Percentiles rank a stretch among this genome's conserved stretches.
These are phyloP conservation scores for Antennarius striatus DNA, from an alignment of 2,113 vertebrate genomes.

Conservation along the genomic window DNA sequence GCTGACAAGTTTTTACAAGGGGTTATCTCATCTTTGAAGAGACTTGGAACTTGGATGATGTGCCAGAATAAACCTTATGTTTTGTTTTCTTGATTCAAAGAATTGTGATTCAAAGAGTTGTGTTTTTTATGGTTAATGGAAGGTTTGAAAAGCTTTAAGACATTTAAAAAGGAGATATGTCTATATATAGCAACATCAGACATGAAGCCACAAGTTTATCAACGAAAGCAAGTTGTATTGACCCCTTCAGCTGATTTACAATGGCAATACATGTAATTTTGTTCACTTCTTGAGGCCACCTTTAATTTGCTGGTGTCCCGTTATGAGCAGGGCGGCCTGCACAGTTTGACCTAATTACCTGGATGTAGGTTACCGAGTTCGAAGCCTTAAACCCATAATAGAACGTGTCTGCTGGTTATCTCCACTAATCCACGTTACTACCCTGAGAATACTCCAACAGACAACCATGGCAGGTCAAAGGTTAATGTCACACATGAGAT, in stretches of 20 bases:
- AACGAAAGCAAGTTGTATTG: background rate
- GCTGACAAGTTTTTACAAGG: background rate
- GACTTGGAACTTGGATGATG: background rate
- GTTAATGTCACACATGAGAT: slow-evolving; percentile 61
- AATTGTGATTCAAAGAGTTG: too few relatives aligned
- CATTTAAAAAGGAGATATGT: too few relatives aligned
- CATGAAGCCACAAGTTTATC: too few relatives aligned
- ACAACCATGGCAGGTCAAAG: slow-evolving; percentile 65
- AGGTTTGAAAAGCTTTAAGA: too few relatives aligned
- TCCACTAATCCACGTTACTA: slow-evolving; percentile 68
- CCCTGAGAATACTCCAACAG: slow-evolving; percentile 61
- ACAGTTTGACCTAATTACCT: slow-evolving; percentile 65
- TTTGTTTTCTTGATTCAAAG: background rate
- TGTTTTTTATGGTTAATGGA: too few relatives aligned
- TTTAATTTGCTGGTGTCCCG: slow-evolving; percentile 27
- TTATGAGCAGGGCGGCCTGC: slow-evolving; percentile 23
- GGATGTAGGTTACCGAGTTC: slow-evolving; percentile 64
- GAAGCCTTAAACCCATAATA: slow-evolving; percentile 50
- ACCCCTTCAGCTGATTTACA: background rate
- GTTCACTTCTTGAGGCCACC: background rate
- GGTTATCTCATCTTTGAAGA: background rate
- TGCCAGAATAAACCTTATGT: background rate
- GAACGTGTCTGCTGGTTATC: slow-evolving; percentile 57
- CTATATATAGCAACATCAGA: too few relatives aligned
- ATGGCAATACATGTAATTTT: background rate